Base-by-base conservation (phyloP, 2,888 invertebrate genomes). In the Harpalus rufipes region DNA sequence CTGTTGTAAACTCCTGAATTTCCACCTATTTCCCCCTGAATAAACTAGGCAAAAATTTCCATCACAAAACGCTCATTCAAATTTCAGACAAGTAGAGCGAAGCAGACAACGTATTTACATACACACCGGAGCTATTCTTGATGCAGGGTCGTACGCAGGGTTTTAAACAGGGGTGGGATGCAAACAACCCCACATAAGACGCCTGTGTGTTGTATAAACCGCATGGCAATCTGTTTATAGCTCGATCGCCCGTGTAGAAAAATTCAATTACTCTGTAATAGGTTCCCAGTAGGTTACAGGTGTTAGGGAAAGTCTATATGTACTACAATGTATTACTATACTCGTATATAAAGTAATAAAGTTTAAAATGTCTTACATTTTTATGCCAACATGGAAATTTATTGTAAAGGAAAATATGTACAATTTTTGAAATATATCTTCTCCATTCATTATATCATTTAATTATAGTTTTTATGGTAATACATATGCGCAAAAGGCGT, bases 221-320 rank as follows among this genome's bases (percentile, higher is more conserved):
- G 21, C 63, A 32, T n/a, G 1, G 58, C 56, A 78, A 78, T 78
- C 78, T 78, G 78, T 78, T 78, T 78, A 78, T 78, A 25, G 68
- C 68, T 25, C n/a, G 68, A 63, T 76, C 56, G 56, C 14, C 16
- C 25, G 25, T 58, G 78, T 58, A 78, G 78, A 78, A 78, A 78
- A 78, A 78, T 78, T 21, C 78, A 78, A 78, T 78, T 78, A 78
- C 78, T n/a, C 51, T 8, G 78, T 78, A 78, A 78, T 78, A 78
- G 78, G 25, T 78, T 78, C 58, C 78, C 58, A 18, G 16, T 14
- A 16, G 32, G 68, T 39, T 39, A 51, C 44, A 51, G 44, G 44
- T 51, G 44, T 51, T 51, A 7, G 8, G 4, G 8, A 51, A 8
- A 12, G 44, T 51, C 10, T 51, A 10, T 1, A 12, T 12, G 44